Conservation (phyloP, 2,797 vertebrate species). For the Microhierax caerulescens region DNA sequence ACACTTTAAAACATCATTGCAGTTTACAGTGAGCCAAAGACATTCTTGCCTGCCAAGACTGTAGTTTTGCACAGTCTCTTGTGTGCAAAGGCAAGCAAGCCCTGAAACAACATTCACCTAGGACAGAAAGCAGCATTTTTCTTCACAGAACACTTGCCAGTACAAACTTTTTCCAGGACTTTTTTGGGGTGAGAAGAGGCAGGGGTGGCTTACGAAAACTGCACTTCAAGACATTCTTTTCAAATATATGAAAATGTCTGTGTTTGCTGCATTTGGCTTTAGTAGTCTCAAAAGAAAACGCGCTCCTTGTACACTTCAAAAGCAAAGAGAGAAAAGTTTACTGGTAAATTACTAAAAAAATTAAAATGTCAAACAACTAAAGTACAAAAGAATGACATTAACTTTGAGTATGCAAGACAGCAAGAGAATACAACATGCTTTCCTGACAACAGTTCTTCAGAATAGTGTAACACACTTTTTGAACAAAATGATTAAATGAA, state of each 20-base stretch:
- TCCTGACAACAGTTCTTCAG: not conserved
- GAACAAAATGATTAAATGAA: not conserved
- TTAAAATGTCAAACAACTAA: not conserved
- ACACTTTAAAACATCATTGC: not conserved
- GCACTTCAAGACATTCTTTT: not conserved
- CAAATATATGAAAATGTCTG: not conserved
- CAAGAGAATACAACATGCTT: not conserved
- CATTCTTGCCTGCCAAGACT: not conserved
- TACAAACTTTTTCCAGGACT: not conserved
- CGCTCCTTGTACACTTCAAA: not conserved
- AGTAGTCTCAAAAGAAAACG: not conserved
- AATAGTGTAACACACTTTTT: not conserved
- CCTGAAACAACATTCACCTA: not conserved
- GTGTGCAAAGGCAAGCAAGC: not conserved
- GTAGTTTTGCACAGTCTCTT: not conserved
- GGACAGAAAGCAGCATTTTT: not conserved
- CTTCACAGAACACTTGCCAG: not conserved
- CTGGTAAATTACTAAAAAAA: not conserved
- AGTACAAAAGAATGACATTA: not conserved
- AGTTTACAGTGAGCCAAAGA: not conserved
- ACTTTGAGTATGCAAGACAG: not conserved
- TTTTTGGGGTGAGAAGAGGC: not conserved
- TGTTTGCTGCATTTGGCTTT: not conserved
- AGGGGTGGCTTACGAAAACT: not conserved
- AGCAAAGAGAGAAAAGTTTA: not conserved